Evolutionary conservation across 2,888 invertebrate species (phyloP), one percentile per base, ranked within the genome.

Genomic region (Epinotia demarniana): DNA sequence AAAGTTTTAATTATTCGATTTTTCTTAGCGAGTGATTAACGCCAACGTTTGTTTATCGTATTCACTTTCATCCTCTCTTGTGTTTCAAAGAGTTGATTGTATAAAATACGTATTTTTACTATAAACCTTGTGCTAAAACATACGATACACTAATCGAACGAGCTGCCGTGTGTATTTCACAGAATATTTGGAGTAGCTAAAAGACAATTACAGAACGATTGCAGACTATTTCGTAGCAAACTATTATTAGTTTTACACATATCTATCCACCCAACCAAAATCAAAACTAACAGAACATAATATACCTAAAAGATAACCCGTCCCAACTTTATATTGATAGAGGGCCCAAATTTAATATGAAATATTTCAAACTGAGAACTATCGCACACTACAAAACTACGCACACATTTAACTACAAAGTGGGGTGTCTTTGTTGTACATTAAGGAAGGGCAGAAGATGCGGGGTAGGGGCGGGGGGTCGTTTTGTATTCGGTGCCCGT

Each of bases 381-480:
- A 79, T 82, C 83, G 71, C 81, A 80, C 80, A 81, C 82, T 78
- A 78, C 82, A 83, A 84, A 87, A 89, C 89, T 88, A 89, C 91
- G 71, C 91, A 91, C 91, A 92, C 91, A 89, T 39, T 73, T 83
- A 86, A 86, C 39, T 64, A 78, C 70, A 80, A 81, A 92, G 92
- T 90, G 93, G 93, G 93, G 93, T 89, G 93, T 93, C 94, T 94
- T 94, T 93, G 93, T 93, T 93, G 92, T 89, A 89, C 89, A 92
- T 92, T 93, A 93, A 92, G 93, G 93, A 93, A 92, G 80, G 81
- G 81, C 78, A 43, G 63, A 75, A 75, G 75, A 75, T 18, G 72
- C 18, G 71, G 57, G 82, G 83, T 79, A 78, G 82, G 85, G 82
- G 78, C 77, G 81, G 85, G 83, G 80, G 82, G 79, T 78, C 87